Conservation (phyloP, 1,140 invertebrate species). For the Teleogryllus occipitalis region DNA sequence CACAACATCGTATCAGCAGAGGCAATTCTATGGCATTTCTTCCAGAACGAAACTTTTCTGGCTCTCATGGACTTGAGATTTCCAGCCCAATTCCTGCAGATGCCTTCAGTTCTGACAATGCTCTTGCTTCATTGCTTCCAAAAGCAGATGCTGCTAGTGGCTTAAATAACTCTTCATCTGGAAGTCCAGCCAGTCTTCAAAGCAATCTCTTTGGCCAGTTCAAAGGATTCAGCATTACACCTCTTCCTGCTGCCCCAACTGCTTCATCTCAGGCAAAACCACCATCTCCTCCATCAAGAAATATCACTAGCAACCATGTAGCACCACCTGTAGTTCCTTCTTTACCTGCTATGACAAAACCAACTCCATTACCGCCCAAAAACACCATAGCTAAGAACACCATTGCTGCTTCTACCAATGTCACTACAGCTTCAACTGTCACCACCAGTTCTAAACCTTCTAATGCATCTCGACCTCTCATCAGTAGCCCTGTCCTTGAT, state of each 20-base stretch:
- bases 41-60: background rate
- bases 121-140: conserved; percentile 37
- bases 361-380: conserved; percentile 21
- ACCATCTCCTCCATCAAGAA: conserved; percentile 36
- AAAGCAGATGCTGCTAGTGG: conserved; percentile 41
- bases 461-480: conserved; percentile 52
- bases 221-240: conserved; percentile 70
- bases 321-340: conserved; percentile 34
- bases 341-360: conserved; percentile 25
- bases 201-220: conserved; percentile 71
- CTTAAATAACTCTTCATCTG: conserved; percentile 36
- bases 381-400: conserved; percentile 32
- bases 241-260: conserved; percentile 39
- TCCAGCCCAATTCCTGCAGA: conserved; percentile 24
- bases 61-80: conserved; percentile 20
- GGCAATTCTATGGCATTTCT: conserved; percentile 14
- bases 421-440: conserved; percentile 30
- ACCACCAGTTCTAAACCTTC: conserved; percentile 28
- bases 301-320: conserved; percentile 40
- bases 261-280: conserved; percentile 26
- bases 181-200: conserved; percentile 40
- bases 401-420: conserved; percentile 32
- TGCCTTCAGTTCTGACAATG: conserved; percentile 18
- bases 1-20: background rate
- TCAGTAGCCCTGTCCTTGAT: conserved; percentile 69